A percentile compares a stretch with the other conserved stretches of the same genome.
phyloP scores from a whole-genome alignment of 2,797 vertebrate genomes.

The Champsocephalus gunnari region DNA sequence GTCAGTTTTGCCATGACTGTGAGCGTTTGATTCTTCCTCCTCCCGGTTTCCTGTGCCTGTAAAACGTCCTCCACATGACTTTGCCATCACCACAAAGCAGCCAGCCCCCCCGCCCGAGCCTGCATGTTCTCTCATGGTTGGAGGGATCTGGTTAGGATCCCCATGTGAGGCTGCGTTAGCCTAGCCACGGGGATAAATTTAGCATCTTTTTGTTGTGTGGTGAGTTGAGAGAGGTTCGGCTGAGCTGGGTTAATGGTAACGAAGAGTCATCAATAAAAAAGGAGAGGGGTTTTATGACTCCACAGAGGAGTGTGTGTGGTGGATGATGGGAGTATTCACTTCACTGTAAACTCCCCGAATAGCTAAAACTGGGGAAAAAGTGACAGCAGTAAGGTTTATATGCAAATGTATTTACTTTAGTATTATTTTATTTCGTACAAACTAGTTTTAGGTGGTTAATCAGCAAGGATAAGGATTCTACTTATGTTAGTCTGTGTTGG shows the following conservation, averaged over 20 bases:
- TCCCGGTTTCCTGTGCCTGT: conserved; percentile 56
- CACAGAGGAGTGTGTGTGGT: conserved; percentile 26
- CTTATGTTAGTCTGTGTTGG: not conserved
- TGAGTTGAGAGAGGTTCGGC: conserved; percentile 67
- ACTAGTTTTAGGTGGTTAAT: conserved; percentile 33
- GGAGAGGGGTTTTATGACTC: conserved; percentile 74
- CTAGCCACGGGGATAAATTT: conserved; percentile 80
- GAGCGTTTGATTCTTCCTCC: conserved; percentile 54
- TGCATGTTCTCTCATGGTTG: conserved; percentile 65
- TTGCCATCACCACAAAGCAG: conserved; percentile 69
- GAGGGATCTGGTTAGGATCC: conserved; percentile 68
- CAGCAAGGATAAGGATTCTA: conserved; percentile 24
- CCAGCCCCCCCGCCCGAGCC: conserved; percentile 61
- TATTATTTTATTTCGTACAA: conserved; percentile 43
- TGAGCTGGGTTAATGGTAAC: conserved; percentile 76
- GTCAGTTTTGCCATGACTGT: conserved; percentile 57
- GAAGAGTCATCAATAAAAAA: conserved; percentile 79
- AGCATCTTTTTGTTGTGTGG: conserved; percentile 73
- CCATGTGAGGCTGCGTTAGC: conserved; percentile 62
- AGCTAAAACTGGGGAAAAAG: conserved; percentile 54
- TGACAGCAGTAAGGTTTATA: not conserved
- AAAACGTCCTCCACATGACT: conserved; percentile 77
- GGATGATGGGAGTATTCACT: conserved; percentile 61
- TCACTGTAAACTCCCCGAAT: conserved; percentile 52
- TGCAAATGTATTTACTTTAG: not conserved